Conservation (phyloP, 2,113 vertebrate genomes). For the Cygnus buccinator region DNA sequence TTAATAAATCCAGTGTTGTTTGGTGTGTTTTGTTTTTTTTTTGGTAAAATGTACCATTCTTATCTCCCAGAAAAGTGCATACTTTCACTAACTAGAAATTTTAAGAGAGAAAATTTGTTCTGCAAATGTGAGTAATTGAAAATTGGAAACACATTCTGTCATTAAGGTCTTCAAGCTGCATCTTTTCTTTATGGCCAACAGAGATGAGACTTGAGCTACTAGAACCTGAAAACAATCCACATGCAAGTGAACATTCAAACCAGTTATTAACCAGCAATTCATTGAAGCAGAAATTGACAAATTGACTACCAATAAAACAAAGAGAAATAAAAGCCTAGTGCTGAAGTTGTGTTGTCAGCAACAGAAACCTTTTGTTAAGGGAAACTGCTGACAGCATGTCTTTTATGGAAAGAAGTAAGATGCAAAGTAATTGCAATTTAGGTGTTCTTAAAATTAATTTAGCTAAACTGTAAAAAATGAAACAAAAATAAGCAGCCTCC, state of each 20-base stretch:
- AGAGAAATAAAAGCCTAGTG: not conserved
- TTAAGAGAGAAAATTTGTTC: not conserved
- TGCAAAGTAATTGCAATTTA: not conserved
- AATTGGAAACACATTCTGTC: not conserved
- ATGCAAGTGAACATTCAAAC: not conserved
- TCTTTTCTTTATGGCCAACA: not conserved
- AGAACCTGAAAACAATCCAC: not conserved
- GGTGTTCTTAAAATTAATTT: not conserved
- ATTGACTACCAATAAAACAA: not conserved
- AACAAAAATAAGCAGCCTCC: not conserved
- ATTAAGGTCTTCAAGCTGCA: not conserved
- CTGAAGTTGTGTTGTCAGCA: not conserved
- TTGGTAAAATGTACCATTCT: not conserved
- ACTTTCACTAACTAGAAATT: not conserved
- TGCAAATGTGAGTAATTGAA: not conserved
- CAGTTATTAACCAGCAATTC: not conserved
- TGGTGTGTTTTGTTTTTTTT: not conserved
- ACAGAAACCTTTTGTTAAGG: not conserved
- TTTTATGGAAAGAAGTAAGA: not conserved
- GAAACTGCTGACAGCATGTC: not conserved
- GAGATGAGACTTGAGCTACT: not conserved
- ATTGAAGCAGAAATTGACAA: not conserved
- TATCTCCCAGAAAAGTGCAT: not conserved
- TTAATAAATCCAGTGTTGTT: not conserved
- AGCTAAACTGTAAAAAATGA: not conserved